Conservation (phyloP, 1,140 invertebrate genomes). For the Halesus radiatus region DNA sequence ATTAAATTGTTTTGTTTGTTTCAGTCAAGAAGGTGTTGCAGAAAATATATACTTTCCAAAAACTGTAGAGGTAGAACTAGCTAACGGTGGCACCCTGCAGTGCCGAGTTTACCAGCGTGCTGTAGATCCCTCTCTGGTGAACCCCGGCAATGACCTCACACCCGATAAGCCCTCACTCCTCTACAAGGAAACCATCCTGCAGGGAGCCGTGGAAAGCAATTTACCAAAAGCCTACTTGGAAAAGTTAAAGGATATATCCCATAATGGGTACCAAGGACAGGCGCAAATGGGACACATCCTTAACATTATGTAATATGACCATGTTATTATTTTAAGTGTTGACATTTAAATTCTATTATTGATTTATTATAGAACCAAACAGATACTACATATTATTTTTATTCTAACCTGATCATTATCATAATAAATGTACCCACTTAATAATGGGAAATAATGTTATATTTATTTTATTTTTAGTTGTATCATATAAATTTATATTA, state of each 20-base stretch:
- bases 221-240: constrained; percentile 78
- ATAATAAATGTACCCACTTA: no score
- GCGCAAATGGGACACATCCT: constrained; percentile 46
- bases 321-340: no score
- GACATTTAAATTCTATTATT: no score
- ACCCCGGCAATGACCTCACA: constrained; percentile 60
- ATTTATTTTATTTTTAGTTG: no score
- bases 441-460: no score
- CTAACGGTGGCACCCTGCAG: constrained; percentile 65
- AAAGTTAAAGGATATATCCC: constrained; percentile 73
- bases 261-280: constrained; percentile 76
- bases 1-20: constrained; percentile 48
- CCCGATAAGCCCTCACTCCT: constrained; percentile 61
- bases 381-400: no score
- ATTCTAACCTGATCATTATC: no score
- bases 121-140: constrained; percentile 60
- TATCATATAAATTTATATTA: no score
- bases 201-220: constrained; percentile 75
- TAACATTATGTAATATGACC: constrained; percentile 29
- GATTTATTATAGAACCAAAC: no score
- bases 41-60: constrained; percentile 75
- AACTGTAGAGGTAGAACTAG: constrained; percentile 72
- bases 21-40: constrained; percentile 80
- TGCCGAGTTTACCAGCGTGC: constrained; percentile 77
- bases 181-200: constrained; percentile 64